A percentile compares a stretch with the other conserved stretches of the same genome.
Conservation (phyloP, 2,113 vertebrate genomes). For the Pholis gunnellus region DNA sequence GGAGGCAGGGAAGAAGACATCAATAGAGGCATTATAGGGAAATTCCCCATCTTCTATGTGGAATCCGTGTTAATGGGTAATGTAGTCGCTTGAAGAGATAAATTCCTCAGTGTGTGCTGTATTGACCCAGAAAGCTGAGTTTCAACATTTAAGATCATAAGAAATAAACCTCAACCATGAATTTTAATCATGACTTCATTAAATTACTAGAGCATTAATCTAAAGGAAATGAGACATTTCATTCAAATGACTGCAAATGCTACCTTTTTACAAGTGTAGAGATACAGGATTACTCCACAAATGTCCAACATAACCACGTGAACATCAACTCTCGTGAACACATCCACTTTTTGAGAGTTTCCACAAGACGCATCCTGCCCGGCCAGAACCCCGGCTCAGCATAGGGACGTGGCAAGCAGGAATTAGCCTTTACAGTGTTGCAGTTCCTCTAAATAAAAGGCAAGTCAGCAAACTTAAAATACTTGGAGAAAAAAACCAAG, state of each 20-base stretch:
- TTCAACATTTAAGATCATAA: neutral
- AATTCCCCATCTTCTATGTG: neutral
- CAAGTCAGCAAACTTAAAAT: neutral
- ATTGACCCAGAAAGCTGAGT: neutral
- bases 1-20: neutral
- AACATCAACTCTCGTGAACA: neutral
- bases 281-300: neutral
- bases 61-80: neutral
- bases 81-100: neutral
- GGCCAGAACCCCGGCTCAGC: neutral
- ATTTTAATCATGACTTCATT: neutral
- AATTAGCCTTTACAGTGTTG: neutral
- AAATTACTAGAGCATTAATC: too few relatives aligned
- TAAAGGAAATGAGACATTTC: neutral
- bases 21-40: neutral
- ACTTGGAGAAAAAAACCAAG: neutral
- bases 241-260: neutral
- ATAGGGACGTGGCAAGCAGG: neutral
- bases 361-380: neutral
- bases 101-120: neutral
- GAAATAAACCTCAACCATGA: neutral
- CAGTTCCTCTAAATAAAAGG: neutral
- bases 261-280: neutral
- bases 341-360: neutral
- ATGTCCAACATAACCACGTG: neutral